Evolutionary conservation across 2,797 vertebrate species (phyloP).

Genomic region (Amazonetta brasiliensis): DNA sequence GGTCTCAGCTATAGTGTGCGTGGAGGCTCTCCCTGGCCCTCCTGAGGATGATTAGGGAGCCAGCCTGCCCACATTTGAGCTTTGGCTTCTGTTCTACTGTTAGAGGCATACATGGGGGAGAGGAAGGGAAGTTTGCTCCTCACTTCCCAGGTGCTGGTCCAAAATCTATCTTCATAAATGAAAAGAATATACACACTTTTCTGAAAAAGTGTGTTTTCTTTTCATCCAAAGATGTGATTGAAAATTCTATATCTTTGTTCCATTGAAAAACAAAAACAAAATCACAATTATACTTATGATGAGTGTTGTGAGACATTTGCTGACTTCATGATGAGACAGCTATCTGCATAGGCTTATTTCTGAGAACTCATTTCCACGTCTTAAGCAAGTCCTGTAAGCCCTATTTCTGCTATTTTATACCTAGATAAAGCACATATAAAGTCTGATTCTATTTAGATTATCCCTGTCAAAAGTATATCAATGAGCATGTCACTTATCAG

Average conservation of each 20-base stretch:
- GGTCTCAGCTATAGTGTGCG: not conserved
- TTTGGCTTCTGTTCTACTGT: not conserved
- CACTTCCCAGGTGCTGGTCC: not conserved
- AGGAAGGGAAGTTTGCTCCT: not conserved
- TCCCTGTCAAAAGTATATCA: not conserved
- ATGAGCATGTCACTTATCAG: not conserved
- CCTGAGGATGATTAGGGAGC: not conserved
- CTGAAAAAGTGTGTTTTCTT: not conserved
- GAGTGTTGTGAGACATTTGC: not conserved
- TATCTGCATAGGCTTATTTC: not conserved
- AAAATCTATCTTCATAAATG: not conserved
- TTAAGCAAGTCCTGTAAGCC: not conserved
- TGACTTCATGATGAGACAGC: not conserved
- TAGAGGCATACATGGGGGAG: not conserved
- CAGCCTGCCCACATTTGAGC: not conserved
- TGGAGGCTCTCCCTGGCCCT: not conserved
- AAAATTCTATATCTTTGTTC: not conserved
- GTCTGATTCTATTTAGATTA: slow-evolving; percentile 22
- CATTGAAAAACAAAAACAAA: not conserved
- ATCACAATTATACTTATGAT: not conserved
- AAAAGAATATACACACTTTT: not conserved
- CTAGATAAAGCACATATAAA: slow-evolving; percentile 27
- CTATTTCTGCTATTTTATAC: not conserved
- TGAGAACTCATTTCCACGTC: not conserved
- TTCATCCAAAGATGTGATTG: not conserved